Percentiles rank a stretch among this genome's conserved stretches.
phyloP scores from a whole-genome alignment of 1,140 invertebrate genomes.

The Hyphantria cunea region DNA sequence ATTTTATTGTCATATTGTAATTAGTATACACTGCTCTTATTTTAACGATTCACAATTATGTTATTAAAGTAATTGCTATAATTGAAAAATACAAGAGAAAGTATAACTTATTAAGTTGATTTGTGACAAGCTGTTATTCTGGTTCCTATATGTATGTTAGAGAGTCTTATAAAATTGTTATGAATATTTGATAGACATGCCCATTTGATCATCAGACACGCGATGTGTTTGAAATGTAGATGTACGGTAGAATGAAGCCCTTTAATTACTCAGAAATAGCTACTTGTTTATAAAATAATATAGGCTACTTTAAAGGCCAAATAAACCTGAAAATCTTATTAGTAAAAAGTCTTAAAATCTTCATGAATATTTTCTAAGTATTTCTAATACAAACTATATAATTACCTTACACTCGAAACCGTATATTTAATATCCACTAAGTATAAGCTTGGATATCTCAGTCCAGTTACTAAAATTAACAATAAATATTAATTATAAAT shows the following conservation, averaged over 20 bases:
- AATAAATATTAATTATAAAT: background rate
- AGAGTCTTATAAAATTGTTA: slow-evolving; percentile 17
- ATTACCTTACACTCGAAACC: no score
- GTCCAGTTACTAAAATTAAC: background rate
- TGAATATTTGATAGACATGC: slow-evolving; percentile 2
- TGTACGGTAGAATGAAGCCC: no score
- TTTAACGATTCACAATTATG: slow-evolving; percentile 32
- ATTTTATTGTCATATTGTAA: slow-evolving; percentile 6
- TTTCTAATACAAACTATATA: no score
- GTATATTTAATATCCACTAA: no score
- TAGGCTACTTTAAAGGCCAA: no score
- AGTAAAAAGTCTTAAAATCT: no score
- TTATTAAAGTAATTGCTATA: slow-evolving; percentile 33
- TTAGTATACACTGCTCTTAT: slow-evolving; percentile 31
- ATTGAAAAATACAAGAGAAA: slow-evolving; percentile 37
- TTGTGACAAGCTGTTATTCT: slow-evolving; percentile 21
- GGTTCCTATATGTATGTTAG: slow-evolving; percentile 12
- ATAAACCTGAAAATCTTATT: no score
- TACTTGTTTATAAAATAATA: no score
- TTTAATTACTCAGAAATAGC: no score
- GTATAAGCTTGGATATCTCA: background rate
- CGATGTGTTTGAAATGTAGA: slow-evolving; percentile 11
- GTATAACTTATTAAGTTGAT: slow-evolving; percentile 25
- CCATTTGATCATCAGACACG: slow-evolving; percentile 13
- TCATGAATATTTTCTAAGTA: no score